A percentile compares a stretch with the other conserved stretches of the same genome.
phyloP scores from a whole-genome alignment of 2,113 vertebrate species.

The Sinocyclocheilus anshuiensis region DNA sequence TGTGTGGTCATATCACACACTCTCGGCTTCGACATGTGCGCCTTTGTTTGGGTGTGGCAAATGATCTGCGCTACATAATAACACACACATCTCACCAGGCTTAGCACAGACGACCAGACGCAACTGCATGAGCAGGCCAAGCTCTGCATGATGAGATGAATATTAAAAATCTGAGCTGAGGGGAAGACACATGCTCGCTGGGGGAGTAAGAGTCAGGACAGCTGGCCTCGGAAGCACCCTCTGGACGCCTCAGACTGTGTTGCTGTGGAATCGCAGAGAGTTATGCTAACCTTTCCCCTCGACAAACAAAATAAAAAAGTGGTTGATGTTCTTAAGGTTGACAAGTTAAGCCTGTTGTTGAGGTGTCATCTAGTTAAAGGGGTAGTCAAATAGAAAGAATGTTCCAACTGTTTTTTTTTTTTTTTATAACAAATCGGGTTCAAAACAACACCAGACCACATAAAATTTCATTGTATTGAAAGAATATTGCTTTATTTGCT shows the following conservation, averaged over 20 bases:
- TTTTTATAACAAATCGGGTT: too few species aligned
- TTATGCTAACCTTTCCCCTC: constrained; percentile 1
- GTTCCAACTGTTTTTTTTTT: too few species aligned
- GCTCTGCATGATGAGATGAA: constrained; percentile 12
- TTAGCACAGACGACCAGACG: constrained; percentile 26
- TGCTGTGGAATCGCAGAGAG: neutral
- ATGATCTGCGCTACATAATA: constrained; percentile 22
- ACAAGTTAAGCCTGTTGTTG: neutral
- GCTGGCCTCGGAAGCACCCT: neutral
- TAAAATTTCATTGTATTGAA: neutral
- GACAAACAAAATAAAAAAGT: constrained; percentile 22
- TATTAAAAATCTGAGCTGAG: constrained; percentile 24
- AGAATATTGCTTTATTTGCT: neutral
- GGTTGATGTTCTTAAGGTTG: constrained; percentile 13
- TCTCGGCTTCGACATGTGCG: constrained; percentile 6
- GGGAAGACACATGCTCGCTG: neutral
- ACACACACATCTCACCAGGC: constrained; percentile 4
- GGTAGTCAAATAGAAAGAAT: neutral
- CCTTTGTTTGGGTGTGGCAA: constrained; percentile 37
- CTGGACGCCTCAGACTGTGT: neutral
- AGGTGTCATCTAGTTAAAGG: neutral
- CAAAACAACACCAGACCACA: neutral
- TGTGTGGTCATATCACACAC: constrained; percentile 42
- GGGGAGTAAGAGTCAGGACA: constrained; percentile 10
- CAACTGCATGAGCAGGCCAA: neutral